A percentile compares a stretch with the other conserved stretches of the same genome.
phyloP scores from a whole-genome alignment of 2,113 vertebrate genomes.

The Struthidea cinerea region DNA sequence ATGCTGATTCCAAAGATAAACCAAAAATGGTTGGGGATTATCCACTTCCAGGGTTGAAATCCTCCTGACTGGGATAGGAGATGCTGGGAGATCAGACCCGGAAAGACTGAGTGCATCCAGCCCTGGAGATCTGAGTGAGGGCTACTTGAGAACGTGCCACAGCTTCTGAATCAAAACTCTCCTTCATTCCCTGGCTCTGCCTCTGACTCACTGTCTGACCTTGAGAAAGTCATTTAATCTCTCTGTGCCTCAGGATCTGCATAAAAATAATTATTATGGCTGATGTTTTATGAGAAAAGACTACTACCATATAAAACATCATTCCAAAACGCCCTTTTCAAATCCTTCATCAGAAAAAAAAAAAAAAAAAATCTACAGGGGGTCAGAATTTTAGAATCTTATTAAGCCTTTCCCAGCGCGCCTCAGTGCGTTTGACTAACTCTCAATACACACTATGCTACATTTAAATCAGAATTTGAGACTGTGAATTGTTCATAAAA shows the following conservation, averaged over 20 bases:
- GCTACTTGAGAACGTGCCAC: background rate
- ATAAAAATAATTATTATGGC: constrained; percentile 44
- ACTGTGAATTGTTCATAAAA: background rate
- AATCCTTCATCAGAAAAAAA: background rate
- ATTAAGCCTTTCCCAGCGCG: background rate
- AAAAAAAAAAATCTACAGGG: background rate
- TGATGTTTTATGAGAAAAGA: constrained; percentile 5
- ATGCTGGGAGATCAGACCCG: background rate
- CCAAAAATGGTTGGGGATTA: background rate
- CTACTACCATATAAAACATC: background rate
- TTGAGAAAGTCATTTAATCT: constrained; percentile 52
- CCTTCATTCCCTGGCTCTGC: background rate
- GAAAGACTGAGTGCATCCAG: background rate
- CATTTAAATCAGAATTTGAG: background rate
- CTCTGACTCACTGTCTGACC: constrained; percentile 2
- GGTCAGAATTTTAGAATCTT: background rate
- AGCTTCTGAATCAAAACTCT: background rate
- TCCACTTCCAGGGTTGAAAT: background rate
- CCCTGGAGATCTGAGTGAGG: background rate
- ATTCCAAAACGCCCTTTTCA: constrained; percentile 21
- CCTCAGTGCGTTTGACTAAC: background rate
- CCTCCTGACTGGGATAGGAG: background rate
- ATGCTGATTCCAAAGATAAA: background rate
- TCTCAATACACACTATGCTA: background rate
- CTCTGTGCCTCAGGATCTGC: constrained; percentile 13